Percentiles rank a stretch among this genome's conserved stretches.
phyloP scores from a whole-genome alignment of 2,113 vertebrate genomes.

The Paedocypris sp. region DNA sequence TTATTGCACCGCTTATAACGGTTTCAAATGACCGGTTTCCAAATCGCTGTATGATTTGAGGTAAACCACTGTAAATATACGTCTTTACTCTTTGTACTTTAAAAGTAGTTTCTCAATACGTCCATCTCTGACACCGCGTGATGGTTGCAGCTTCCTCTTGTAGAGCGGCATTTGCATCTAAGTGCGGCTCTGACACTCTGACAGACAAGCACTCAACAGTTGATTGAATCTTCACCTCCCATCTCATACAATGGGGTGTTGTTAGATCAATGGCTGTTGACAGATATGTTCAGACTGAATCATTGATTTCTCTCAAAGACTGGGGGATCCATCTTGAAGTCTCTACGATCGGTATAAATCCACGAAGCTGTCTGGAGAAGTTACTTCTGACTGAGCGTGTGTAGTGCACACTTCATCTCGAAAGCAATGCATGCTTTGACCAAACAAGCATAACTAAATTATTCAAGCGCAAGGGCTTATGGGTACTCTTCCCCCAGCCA shows the following conservation, averaged over 20 bases:
- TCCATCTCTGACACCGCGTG: too few species aligned
- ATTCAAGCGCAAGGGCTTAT: too few species aligned
- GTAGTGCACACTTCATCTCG: not conserved
- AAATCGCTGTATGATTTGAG: too few species aligned
- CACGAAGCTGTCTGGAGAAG: not conserved
- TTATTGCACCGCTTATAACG: too few species aligned
- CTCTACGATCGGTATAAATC: not conserved
- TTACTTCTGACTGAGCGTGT: not conserved
- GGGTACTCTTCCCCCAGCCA: too few species aligned
- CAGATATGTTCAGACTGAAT: conserved; percentile 33
- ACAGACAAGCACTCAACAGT: conserved; percentile 45
- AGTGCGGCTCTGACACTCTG: conserved; percentile 34
- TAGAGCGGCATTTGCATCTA: conserved; percentile 35
- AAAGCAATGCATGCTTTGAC: not conserved
- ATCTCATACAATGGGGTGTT: conserved; percentile 36
- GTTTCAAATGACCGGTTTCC: too few species aligned
- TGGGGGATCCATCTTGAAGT: not conserved
- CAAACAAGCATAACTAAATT: too few species aligned
- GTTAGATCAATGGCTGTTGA: conserved; percentile 42
- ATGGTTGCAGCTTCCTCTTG: not conserved
- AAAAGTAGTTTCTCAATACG: too few species aligned
- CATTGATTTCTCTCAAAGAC: conserved; percentile 13
- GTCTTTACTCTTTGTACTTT: too few species aligned
- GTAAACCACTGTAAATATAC: too few species aligned
- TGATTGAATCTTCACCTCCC: conserved; percentile 47